Evolutionary conservation across 2,888 invertebrate species (phyloP).

Genomic region (Norana najaformis): DNA sequence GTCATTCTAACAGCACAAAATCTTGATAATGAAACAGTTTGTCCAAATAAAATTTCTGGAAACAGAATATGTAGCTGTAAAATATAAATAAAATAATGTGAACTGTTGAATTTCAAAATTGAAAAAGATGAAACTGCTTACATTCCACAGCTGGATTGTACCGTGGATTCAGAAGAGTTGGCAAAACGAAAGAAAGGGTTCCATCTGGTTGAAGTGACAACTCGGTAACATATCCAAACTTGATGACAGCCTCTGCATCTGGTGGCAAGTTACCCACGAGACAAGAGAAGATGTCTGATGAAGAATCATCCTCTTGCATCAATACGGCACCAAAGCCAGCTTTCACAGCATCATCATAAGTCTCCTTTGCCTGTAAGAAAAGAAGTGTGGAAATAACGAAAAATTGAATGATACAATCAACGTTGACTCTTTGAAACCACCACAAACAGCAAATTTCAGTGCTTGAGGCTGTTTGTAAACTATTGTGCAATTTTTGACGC

Average conservation of each 20-base stretch:
- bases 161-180: slow-evolving; percentile 34
- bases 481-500: too few species aligned
- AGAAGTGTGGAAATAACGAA: neutral
- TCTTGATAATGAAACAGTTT: neutral
- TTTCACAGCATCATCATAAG: slow-evolving; percentile 47
- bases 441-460: too few species aligned
- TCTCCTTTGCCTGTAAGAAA: slow-evolving; percentile 45
- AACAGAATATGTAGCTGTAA: neutral
- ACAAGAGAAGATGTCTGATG: slow-evolving; percentile 49
- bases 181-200: slow-evolving; percentile 26
- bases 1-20: too few species aligned
- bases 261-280: slow-evolving; percentile 50
- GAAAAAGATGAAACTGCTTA: neutral
- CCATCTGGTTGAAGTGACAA: slow-evolving; percentile 45
- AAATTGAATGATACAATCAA: neutral
- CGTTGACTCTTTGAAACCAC: neutral
- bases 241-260: slow-evolving; percentile 44
- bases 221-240: slow-evolving; percentile 48
- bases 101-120: neutral
- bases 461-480: too few species aligned
- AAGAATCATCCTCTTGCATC: slow-evolving; percentile 45
- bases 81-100: neutral
- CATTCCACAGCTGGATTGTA: slow-evolving; percentile 31
- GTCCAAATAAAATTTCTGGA: neutral
- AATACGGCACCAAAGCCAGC: slow-evolving; percentile 48